phyloP scores from a whole-genome alignment of 2,113 vertebrate species.

The Salvelinus namaycush region DNA sequence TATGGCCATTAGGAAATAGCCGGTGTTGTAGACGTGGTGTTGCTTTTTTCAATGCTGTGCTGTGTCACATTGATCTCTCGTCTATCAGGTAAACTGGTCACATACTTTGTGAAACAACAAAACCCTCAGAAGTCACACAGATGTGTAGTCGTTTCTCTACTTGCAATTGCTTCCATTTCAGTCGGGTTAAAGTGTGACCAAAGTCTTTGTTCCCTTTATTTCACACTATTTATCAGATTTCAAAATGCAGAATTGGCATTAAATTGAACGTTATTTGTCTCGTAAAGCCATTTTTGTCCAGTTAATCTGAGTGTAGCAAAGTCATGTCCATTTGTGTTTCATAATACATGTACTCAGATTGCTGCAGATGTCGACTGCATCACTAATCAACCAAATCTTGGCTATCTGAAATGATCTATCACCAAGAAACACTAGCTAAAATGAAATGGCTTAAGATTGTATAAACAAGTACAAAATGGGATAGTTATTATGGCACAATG shows the following conservation, averaged over 20 bases:
- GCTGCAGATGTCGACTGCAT: too few relatives aligned
- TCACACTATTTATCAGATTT: background rate
- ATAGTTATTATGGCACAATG: too few relatives aligned
- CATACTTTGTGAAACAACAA: background rate
- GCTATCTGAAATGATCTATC: too few relatives aligned
- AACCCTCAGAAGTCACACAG: background rate
- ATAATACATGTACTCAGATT: too few relatives aligned
- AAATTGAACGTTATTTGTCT: slow-evolving; percentile 4
- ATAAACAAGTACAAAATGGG: too few relatives aligned
- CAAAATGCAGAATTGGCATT: background rate
- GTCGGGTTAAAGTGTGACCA: background rate
- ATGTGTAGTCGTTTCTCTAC: background rate
- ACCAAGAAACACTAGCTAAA: too few relatives aligned
- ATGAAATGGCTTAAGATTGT: too few relatives aligned
- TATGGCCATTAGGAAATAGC: too few relatives aligned
- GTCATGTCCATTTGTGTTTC: background rate
- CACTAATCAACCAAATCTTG: too few relatives aligned
- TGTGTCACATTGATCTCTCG: background rate
- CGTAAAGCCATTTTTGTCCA: background rate
- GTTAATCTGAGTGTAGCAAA: background rate
- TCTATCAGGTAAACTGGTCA: background rate
- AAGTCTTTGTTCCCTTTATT: background rate
- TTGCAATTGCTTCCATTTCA: background rate
- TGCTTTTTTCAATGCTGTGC: too few relatives aligned
- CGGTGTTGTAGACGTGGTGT: too few relatives aligned